A percentile compares a stretch with the other conserved stretches of the same genome.
Conservation (phyloP, 1,140 invertebrate species). For the Amphibalanus amphitrite region DNA sequence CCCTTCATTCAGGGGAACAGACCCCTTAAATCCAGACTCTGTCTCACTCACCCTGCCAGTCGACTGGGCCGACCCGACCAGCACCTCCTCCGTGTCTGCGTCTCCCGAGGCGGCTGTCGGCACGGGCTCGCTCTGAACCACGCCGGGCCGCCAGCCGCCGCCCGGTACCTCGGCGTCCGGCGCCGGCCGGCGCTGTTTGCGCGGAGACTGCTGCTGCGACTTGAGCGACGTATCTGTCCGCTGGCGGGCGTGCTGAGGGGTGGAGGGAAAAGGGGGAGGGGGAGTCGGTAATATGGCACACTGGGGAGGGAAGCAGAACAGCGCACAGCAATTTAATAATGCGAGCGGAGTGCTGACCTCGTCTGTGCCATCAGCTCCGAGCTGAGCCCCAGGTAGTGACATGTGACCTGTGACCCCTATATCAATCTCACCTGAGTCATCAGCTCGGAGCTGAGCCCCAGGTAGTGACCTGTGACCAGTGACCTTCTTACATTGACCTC, state of each 20-base stretch:
- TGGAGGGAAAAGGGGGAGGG: too few species aligned
- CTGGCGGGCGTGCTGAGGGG: not conserved
- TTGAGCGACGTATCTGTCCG: conserved; percentile 5
- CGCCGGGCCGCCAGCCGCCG: not conserved
- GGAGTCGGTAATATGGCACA: too few species aligned
- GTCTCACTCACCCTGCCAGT: not conserved
- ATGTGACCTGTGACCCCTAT: too few species aligned
- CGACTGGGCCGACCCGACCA: not conserved
- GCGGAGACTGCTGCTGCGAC: conserved; percentile 6
- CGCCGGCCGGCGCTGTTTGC: not conserved
- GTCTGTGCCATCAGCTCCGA: conserved; percentile 19
- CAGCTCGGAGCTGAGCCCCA: too few species aligned
- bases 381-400: conserved; percentile 71
- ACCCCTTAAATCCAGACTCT: too few species aligned
- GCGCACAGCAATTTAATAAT: too few species aligned
- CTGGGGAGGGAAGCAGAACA: too few species aligned
- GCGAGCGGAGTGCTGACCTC: too few species aligned
- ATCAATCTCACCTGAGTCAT: too few species aligned
- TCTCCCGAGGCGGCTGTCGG: not conserved
- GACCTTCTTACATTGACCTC: too few species aligned
- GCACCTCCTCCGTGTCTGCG: not conserved
- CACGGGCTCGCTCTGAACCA: not conserved
- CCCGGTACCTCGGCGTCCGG: not conserved
- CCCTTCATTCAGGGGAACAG: too few species aligned
- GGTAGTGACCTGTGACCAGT: too few species aligned